Conservation (phyloP, 2,797 vertebrate species). For the Urophycis tenuis region DNA sequence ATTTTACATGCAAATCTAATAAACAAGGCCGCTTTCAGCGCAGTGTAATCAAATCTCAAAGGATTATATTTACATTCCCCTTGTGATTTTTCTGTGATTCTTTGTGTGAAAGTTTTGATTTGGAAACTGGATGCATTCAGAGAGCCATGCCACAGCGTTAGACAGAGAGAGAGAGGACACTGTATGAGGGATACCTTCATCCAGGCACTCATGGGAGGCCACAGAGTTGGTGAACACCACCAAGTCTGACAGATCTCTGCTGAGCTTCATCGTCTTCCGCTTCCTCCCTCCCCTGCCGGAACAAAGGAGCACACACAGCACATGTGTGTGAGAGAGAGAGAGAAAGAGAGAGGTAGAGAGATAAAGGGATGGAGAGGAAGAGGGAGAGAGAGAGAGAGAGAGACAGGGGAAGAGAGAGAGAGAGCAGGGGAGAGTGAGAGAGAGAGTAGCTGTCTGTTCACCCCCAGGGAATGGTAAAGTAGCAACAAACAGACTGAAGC, state of each 20-base stretch:
- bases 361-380: too few relatives aligned
- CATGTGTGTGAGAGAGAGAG: conserved; percentile 4
- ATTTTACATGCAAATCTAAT: background rate
- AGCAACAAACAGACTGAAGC: conserved; percentile 7
- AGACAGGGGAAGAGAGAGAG: too few relatives aligned
- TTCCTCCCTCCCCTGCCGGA: conserved; percentile 74
- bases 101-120: too few relatives aligned
- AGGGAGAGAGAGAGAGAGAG: background rate
- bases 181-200: conserved; percentile 75
- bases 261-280: conserved; percentile 94
- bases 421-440: too few relatives aligned
- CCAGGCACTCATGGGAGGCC: conserved; percentile 86
- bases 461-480: background rate
- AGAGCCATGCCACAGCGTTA: background rate
- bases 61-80: background rate
- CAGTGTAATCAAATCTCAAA: background rate
- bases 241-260: conserved; percentile 90
- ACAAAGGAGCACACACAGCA: background rate
- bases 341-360: too few relatives aligned
- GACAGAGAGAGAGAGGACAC: background rate
- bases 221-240: conserved; percentile 96
- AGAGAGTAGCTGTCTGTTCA: background rate
- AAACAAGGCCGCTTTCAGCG: background rate
- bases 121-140: background rate
- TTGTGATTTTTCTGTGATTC: background rate